These are phyloP conservation scores for Alsophila aescularia DNA, from an alignment of 2,888 invertebrate genomes.

Conservation along the genomic window DNA sequence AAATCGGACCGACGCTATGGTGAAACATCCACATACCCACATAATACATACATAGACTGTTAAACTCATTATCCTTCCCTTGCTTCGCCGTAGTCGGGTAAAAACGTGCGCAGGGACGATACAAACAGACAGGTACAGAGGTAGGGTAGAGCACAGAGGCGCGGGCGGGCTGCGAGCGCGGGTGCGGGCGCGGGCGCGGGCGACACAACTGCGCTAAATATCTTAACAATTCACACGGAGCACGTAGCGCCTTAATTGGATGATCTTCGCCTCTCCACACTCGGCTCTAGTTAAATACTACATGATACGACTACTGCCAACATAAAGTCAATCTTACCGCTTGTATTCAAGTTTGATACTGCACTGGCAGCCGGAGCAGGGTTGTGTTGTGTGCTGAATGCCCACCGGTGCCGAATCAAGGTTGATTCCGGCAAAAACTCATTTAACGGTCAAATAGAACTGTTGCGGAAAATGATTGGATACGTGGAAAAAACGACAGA, in stretches of 20 bases:
- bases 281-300: slow-evolving; percentile 20
- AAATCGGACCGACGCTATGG: too few species aligned
- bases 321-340: not conserved
- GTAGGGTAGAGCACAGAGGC: not conserved
- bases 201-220: slow-evolving; percentile 18
- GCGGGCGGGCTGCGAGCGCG: not conserved
- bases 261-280: slow-evolving; percentile 30
- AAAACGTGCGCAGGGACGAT: too few species aligned
- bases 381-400: slow-evolving; percentile 10
- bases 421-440: slow-evolving; percentile 32
- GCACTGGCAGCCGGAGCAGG: not conserved
- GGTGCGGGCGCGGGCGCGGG: not conserved
- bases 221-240: slow-evolving; percentile 16
- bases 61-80: too few species aligned
- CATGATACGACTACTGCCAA: slow-evolving; percentile 3
- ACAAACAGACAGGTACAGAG: too few species aligned
- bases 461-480: slow-evolving; percentile 23
- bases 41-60: too few species aligned
- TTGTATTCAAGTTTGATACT: not conserved
- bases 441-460: slow-evolving; percentile 25
- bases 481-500: slow-evolving; percentile 4
- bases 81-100: too few species aligned
- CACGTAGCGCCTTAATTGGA: slow-evolving; percentile 36
- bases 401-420: slow-evolving; percentile 28
- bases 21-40: too few species aligned